Percentiles rank a stretch among this genome's conserved stretches.
Conservation (phyloP, 2,888 invertebrate genomes). For the Pseudococcus jackbeardsleyi region DNA sequence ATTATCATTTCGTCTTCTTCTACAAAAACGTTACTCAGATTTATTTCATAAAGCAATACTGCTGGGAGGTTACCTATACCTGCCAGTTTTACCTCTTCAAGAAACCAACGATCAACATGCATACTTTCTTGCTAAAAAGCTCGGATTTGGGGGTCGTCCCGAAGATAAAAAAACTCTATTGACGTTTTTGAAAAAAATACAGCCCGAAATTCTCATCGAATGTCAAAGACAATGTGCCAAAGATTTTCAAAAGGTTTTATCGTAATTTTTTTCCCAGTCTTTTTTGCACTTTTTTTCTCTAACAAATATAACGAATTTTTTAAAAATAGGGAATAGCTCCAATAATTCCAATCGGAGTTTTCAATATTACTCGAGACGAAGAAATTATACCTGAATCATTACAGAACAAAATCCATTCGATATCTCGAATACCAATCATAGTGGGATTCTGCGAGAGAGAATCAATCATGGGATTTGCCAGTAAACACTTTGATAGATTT, state of each 20-base stretch:
- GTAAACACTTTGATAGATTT: background rate
- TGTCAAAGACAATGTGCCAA: background rate
- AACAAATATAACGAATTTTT: background rate
- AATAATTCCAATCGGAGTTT: background rate
- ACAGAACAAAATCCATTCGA: background rate
- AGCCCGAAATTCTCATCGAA: background rate
- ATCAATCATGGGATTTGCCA: constrained; percentile 18
- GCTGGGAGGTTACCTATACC: background rate
- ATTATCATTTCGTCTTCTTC: background rate
- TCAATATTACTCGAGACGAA: background rate
- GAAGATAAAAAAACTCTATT: constrained; percentile 19
- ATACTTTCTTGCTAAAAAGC: background rate
- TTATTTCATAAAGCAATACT: constrained; percentile 11
- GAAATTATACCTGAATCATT: background rate
- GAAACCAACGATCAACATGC: background rate
- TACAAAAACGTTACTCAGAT: background rate
- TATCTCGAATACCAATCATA: constrained; percentile 29
- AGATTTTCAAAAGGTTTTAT: background rate
- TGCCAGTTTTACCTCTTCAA: background rate
- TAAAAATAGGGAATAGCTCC: background rate
- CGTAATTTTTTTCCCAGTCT: background rate
- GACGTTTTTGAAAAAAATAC: constrained; percentile 17
- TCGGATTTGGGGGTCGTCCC: background rate
- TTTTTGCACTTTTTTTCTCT: background rate
- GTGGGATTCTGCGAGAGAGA: constrained; percentile 46